These are phyloP conservation scores for Perca fluviatilis DNA, from an alignment of 2,113 vertebrate genomes.

Conservation along the genomic window DNA sequence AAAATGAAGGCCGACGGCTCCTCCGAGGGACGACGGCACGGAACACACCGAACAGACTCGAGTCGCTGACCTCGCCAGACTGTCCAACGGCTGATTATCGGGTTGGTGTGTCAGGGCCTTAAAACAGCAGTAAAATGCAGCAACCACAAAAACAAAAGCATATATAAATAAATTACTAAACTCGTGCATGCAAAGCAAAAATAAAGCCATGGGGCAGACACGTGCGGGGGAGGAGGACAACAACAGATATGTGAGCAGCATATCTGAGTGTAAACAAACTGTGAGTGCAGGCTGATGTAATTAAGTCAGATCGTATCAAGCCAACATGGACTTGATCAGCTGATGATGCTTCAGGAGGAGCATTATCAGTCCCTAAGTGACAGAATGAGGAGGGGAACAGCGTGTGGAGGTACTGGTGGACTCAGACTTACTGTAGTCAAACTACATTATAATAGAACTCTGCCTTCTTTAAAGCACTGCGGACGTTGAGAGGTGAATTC, in stretches of 20 bases:
- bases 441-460: neutral
- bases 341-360: conserved; percentile 27
- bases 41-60: no score
- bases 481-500: conserved; percentile 8
- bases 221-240: neutral
- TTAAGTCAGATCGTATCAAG: conserved; percentile 56
- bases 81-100: no score
- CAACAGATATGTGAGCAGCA: conserved; percentile 23
- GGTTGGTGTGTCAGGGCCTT: no score
- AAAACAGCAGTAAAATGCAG: neutral
- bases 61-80: no score
- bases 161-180: neutral
- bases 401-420: neutral
- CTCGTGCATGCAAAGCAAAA: conserved; percentile 11
- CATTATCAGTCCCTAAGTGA: conserved; percentile 38
- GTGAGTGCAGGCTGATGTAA: conserved; percentile 50
- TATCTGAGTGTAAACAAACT: conserved; percentile 24
- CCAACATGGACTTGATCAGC: conserved; percentile 27
- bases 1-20: no score
- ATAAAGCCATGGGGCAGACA: neutral
- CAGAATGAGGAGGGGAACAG: conserved; percentile 28
- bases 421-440: neutral
- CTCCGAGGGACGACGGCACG: no score
- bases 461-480: neutral
- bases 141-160: neutral